Conservation (phyloP, 2,888 invertebrate genomes). For the Bruchidius siliquastri region DNA sequence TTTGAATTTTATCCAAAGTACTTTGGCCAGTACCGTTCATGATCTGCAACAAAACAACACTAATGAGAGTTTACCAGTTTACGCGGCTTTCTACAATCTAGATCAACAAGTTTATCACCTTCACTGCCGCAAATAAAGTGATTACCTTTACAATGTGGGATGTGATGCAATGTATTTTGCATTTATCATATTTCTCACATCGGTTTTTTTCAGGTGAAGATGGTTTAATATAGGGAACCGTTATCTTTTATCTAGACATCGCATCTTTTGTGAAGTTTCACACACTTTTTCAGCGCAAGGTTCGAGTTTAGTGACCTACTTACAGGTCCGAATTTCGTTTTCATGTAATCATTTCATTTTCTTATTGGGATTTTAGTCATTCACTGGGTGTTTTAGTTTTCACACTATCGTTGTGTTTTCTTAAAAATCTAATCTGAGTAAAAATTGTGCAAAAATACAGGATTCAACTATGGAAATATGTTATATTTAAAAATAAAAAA, state of each 20-base stretch:
- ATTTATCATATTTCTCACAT: background rate
- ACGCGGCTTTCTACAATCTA: background rate
- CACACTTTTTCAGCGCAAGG: background rate
- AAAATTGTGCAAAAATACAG: too few relatives aligned
- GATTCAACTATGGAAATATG: too few relatives aligned
- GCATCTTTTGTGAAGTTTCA: background rate
- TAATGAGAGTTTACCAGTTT: background rate
- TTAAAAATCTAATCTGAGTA: background rate
- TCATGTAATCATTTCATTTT: background rate
- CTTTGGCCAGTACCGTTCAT: constrained; percentile 44
- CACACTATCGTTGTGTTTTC: background rate
- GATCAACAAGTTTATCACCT: background rate
- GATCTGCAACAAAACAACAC: background rate
- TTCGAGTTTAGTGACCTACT: background rate
- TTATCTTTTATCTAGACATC: background rate
- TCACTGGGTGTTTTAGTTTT: background rate
- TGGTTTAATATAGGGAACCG: background rate
- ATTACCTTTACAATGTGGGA: background rate
- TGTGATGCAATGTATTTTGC: background rate
- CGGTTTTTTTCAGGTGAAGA: background rate
- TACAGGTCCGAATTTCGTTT: background rate
- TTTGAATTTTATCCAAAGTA: constrained; percentile 77
- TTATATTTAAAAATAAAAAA: background rate
- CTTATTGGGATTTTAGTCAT: background rate
- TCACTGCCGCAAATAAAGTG: background rate